A percentile compares a stretch with the other conserved stretches of the same genome.
Conservation (phyloP, 2,888 invertebrate genomes). For the Strigamia maritima region DNA sequence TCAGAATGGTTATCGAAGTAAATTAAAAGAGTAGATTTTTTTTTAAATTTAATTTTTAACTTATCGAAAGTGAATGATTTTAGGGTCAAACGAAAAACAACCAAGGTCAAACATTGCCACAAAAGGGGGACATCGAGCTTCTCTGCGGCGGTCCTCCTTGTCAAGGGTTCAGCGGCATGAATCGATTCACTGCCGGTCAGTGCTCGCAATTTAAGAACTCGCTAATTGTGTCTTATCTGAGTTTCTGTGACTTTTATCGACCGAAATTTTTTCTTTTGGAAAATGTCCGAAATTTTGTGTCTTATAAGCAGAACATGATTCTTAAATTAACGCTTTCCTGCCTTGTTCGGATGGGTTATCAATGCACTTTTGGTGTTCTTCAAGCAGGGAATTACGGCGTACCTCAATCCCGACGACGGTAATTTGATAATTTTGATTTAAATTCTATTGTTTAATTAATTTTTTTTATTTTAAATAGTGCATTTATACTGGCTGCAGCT, state of each 20-base stretch:
- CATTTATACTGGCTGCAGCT: slow-evolving; percentile 76
- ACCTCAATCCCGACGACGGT: slow-evolving; percentile 73
- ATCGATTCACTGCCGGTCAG: slow-evolving; percentile 76
- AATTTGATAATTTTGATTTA: slow-evolving; percentile 39
- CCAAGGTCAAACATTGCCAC: slow-evolving; percentile 60
- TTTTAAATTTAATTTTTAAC: slow-evolving; percentile 5
- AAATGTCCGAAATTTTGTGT: slow-evolving; percentile 81
- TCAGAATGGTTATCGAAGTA: slow-evolving; percentile 65
- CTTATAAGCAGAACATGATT: slow-evolving; percentile 76
- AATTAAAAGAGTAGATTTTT: slow-evolving; percentile 40
- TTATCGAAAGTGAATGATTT: slow-evolving; percentile 6
- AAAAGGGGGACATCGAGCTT: slow-evolving; percentile 75
- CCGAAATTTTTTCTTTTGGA: slow-evolving; percentile 79
- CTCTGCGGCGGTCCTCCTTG: slow-evolving; percentile 84
- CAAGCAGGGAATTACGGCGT: slow-evolving; percentile 84
- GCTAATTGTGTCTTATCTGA: slow-evolving; percentile 73
- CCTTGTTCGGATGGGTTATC: slow-evolving; percentile 78
- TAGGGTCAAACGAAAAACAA: slow-evolving; percentile 51
- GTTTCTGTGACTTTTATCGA: slow-evolving; percentile 80
- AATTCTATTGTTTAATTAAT: not conserved
- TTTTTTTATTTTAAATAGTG: slow-evolving; percentile 49
- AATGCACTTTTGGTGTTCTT: slow-evolving; percentile 78
- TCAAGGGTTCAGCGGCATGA: slow-evolving; percentile 87
- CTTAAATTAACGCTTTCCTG: slow-evolving; percentile 73
- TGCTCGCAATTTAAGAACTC: slow-evolving; percentile 84